These are phyloP conservation scores for Phoxinus phoxinus DNA, from an alignment of 2,113 vertebrate genomes.

Conservation along the genomic window DNA sequence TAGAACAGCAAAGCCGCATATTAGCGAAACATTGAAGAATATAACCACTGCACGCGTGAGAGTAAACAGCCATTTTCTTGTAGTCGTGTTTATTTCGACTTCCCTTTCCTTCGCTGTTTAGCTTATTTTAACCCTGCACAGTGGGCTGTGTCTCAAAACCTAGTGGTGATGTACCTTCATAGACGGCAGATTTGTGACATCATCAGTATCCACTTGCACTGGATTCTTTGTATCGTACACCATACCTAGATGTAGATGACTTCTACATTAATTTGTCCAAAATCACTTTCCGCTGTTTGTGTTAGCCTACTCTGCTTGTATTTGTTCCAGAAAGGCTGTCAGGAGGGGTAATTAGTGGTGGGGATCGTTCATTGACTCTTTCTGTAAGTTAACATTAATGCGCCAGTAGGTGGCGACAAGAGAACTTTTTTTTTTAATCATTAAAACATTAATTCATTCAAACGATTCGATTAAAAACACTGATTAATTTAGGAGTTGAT, in stretches of 20 bases:
- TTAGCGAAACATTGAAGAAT: background rate
- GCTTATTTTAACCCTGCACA: background rate
- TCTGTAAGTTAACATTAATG: background rate
- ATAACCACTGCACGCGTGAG: background rate
- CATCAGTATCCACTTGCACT: background rate
- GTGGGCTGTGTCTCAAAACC: slow-evolving; percentile 1
- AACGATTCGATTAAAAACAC: background rate
- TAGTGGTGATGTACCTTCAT: background rate
- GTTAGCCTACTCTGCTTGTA: background rate
- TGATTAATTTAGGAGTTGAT: background rate
- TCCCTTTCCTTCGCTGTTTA: background rate
- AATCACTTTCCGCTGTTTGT: background rate
- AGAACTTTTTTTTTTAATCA: background rate
- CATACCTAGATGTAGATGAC: background rate
- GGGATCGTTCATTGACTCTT: background rate
- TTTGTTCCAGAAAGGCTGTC: background rate
- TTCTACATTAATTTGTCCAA: background rate
- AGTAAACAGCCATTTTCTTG: background rate
- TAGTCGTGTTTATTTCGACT: background rate
- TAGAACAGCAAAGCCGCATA: background rate
- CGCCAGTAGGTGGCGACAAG: background rate
- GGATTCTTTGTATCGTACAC: background rate
- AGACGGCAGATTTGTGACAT: background rate
- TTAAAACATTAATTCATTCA: background rate
- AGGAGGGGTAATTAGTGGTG: background rate